phyloP scores from a whole-genome alignment of 2,113 vertebrate genomes.

The Lota lota region DNA sequence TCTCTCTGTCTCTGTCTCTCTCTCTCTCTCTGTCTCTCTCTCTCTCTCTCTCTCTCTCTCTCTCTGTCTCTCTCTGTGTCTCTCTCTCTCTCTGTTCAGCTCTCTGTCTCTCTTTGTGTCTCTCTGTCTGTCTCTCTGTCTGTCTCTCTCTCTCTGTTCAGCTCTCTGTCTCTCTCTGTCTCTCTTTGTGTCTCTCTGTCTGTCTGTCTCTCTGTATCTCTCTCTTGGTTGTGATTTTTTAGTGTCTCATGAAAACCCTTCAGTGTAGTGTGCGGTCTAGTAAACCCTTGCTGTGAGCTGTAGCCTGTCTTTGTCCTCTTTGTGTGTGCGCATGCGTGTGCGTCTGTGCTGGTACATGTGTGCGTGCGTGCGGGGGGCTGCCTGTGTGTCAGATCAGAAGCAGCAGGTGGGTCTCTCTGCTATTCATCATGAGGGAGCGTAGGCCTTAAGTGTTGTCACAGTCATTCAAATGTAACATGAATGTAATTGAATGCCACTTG shows the following conservation, averaged over 20 bases:
- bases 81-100: neutral
- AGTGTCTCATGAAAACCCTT: neutral
- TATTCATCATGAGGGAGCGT: slow-evolving; percentile 10
- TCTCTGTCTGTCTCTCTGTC: neutral
- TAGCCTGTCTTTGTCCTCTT: neutral
- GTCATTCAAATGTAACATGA: slow-evolving; percentile 43
- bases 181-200: slow-evolving; percentile 4
- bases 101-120: neutral
- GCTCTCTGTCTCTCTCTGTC: neutral
- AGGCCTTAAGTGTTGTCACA: slow-evolving; percentile 17
- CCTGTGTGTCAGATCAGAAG: neutral
- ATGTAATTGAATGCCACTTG: slow-evolving; percentile 40
- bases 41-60: slow-evolving; percentile 5
- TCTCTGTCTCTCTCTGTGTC: slow-evolving; percentile 1
- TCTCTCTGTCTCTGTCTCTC: slow-evolving; percentile 3
- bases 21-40: slow-evolving; percentile 24
- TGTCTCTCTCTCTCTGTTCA: neutral
- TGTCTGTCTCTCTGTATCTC: no score
- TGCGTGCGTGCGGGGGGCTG: neutral
- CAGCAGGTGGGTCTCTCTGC: slow-evolving; percentile 27
- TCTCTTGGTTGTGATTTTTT: neutral
- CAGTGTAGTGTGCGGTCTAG: neutral
- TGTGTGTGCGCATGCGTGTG: neutral
- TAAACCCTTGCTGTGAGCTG: neutral
- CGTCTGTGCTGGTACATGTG: neutral